A percentile compares a stretch with the other conserved stretches of the same genome.
Evolutionary conservation across 2,888 invertebrate genomes (phyloP).

Genomic region (Dasypolia templi): DNA sequence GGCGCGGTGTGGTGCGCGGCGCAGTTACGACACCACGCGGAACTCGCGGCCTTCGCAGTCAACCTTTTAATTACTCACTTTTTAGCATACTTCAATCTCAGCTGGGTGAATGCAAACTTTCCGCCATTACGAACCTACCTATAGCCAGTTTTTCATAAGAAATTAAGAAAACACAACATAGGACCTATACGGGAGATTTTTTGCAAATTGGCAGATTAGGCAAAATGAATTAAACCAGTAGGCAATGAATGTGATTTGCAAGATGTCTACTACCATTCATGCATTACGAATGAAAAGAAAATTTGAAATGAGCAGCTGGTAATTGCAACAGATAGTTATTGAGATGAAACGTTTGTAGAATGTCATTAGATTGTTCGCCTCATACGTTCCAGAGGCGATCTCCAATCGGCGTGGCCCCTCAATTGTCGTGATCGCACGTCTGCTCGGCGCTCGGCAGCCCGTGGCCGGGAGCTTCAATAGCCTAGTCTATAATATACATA

Average conservation of each 20-base stretch:
- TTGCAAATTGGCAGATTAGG: constrained; percentile 1
- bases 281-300: constrained; percentile 58
- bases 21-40: constrained; percentile 84
- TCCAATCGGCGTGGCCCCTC: constrained; percentile 80
- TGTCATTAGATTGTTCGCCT: constrained; percentile 75
- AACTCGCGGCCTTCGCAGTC: constrained; percentile 87
- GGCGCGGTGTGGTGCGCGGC: constrained; percentile 61
- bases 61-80: constrained; percentile 86
- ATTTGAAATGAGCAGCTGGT: constrained; percentile 52
- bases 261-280: constrained; percentile 45
- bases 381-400: constrained; percentile 74
- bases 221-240: constrained; percentile 15
- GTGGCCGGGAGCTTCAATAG: constrained; percentile 74
- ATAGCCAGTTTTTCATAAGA: constrained; percentile 6
- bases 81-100: constrained; percentile 76
- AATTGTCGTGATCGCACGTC: constrained; percentile 78
- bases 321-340: constrained; percentile 63
- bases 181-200: not conserved
- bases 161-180: constrained; percentile 1
- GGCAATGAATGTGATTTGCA: constrained; percentile 41
- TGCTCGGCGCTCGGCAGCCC: constrained; percentile 69
- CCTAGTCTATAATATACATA: constrained; percentile 65
- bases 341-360: constrained; percentile 69
- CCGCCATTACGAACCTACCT: constrained; percentile 31
- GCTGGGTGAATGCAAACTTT: constrained; percentile 50